Evolutionary conservation across 2,888 invertebrate genomes (phyloP).

Genomic region (Pinctada fucata): DNA sequence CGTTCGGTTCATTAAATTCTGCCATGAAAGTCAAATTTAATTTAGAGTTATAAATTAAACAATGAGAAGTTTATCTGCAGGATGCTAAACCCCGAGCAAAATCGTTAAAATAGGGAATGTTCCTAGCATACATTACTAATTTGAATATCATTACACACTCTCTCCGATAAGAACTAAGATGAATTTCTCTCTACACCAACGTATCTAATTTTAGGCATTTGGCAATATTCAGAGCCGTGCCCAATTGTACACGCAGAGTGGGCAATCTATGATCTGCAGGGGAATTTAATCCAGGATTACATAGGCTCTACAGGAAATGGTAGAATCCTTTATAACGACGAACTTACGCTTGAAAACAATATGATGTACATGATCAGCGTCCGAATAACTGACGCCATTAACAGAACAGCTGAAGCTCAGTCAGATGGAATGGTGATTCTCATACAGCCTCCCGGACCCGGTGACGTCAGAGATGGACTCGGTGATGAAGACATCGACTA

Average conservation of each 20-base stretch:
- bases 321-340: conserved; percentile 52
- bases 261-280: conserved; percentile 51
- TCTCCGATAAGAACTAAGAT: too few relatives aligned
- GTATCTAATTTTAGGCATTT: conserved; percentile 24
- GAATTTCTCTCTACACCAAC: too few relatives aligned
- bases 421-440: conserved; percentile 59
- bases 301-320: conserved; percentile 34
- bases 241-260: conserved; percentile 52
- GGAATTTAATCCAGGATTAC: conserved; percentile 47
- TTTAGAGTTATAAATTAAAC: too few relatives aligned
- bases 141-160: too few relatives aligned
- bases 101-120: too few relatives aligned
- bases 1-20: too few relatives aligned
- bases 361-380: conserved; percentile 55
- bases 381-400: conserved; percentile 50
- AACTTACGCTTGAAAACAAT: conserved; percentile 52
- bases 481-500: conserved; percentile 50
- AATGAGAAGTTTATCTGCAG: too few relatives aligned
- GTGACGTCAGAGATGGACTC: conserved; percentile 58
- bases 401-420: conserved; percentile 43
- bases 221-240: conserved; percentile 57
- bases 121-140: too few relatives aligned
- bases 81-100: too few relatives aligned
- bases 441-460: conserved; percentile 59
- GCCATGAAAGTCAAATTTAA: too few relatives aligned